Evolutionary conservation across 1,140 invertebrate species (phyloP), one percentile per base, ranked within the genome.

Genomic region (Spodoptera litura): DNA sequence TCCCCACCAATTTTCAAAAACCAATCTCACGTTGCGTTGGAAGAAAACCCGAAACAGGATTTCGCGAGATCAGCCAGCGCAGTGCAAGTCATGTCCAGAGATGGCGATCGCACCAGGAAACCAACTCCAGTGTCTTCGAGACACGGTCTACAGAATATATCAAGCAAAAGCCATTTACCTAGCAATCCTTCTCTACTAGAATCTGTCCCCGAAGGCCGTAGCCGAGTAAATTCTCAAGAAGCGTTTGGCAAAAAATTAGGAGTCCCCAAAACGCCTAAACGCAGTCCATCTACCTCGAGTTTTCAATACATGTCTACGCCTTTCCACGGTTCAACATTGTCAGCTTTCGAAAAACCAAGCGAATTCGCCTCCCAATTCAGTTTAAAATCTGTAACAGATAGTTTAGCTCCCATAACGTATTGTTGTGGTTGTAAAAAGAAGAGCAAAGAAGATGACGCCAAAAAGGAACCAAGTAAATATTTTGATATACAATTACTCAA

Each of bases 251-350:
- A 88, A 61, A 93, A 91, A 15, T 53, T 94, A 4, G 68, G 88
- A 0, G 83, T 91, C 0, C 90, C 90, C 0, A 94, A 92, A 82
- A 94, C 92, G 0, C 96, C 96, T 0, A 95, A 95, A 80, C 94
- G 96, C 0, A 97, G 96, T n/a, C 96, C 96, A 0, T 97, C 97
- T 4, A 96, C 96, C 0, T 97, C 97, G 44, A 98, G 97, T 25
- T 97, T 98, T 85, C 96, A 97, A 79, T 98, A 98, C 82, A 96
- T 98, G 82, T 97, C 96, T 35, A 98, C 97, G 0, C 97, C 97
- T 0, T 98, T 97, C 86, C 97, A 98, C 83, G 97, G 97, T 0
- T 98, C 97, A 53, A 97, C 97, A 0, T 81, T 98, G 2, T 97
- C 97, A 0, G 96, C 97, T 0, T 95, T 97, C 51, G 91, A 94